Evolutionary conservation across 1,140 invertebrate species (phyloP), one percentile per base, ranked within the genome.

Genomic region (Ceratoteleas bidentatus): DNA sequence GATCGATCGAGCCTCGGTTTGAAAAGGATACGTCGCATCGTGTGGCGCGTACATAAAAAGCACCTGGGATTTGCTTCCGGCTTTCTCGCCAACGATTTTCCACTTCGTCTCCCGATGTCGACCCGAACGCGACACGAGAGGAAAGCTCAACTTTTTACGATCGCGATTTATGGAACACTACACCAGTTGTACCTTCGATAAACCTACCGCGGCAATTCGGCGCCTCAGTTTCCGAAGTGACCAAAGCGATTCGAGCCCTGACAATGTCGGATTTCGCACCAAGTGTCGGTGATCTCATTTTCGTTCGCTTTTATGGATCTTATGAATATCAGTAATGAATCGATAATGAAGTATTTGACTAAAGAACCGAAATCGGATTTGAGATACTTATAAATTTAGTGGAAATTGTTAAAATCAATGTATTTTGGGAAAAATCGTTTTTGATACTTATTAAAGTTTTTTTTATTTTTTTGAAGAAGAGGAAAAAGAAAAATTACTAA

Each of bases 91-190:
- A 11, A 56, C 64, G 62, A 69, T 66, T 80, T 80, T 74, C 77
- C 64, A 57, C 62, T 61, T 9, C 24, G 47, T 60, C 56, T 60
- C 40, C 45, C 47, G 38, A 38, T 61, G 38, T 60, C 49, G 60
- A 24, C 50, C 8, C 7, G 52, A 43, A 38, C 57, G 56, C 38
- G 54, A 9, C 7, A 57, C 45, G 49, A 68, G 56, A 80, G 45
- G 15, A 80, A 80, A 80, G 69, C 69, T 68, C 69, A 61, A 74
- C 62, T 73, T 79, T 80, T 80, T 72, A 80, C 77, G 77, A 69
- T 69, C 64, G 16, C 40, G 64, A 74, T 80, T 73, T 80, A 73
- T 74, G 58, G 69, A 74, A 80, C 54, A 24, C 40, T 68, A 47
- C 6, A 58, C 47, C 68, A 73, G 62, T 79, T 68, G 61, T 68